phyloP scores from a whole-genome alignment of 2,113 vertebrate genomes.

The Athene cunicularia region DNA sequence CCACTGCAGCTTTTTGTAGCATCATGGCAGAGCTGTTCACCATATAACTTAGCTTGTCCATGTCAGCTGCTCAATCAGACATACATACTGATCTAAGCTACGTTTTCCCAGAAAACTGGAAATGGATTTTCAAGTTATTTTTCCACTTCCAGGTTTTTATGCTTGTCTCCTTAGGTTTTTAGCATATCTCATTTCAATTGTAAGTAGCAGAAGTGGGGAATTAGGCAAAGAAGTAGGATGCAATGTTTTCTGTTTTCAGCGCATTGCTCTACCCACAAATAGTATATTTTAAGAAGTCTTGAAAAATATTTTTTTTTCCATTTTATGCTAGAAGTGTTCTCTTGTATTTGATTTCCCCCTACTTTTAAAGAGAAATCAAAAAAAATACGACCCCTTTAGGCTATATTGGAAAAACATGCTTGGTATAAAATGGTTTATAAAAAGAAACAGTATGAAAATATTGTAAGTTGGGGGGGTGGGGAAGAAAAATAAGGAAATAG shows the following conservation, averaged over 20 bases:
- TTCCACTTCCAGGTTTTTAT: not conserved
- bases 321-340: not conserved
- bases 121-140: not conserved
- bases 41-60: not conserved
- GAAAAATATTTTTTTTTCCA: not conserved
- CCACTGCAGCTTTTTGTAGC: not conserved
- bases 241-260: not conserved
- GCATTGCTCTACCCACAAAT: not conserved
- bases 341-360: not conserved
- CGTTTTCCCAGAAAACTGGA: not conserved
- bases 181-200: not conserved
- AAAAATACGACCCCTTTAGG: not conserved
- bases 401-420: not conserved
- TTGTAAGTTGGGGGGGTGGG: not conserved
- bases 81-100: not conserved
- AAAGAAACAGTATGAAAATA: not conserved
- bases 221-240: not conserved
- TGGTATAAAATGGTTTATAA: not conserved
- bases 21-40: not conserved
- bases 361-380: not conserved
- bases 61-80: not conserved
- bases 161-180: not conserved
- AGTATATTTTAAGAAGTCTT: not conserved
- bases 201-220: not conserved
- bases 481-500: not conserved